Conservation (phyloP, 2,113 vertebrate species). For the Tautogolabrus adspersus region DNA sequence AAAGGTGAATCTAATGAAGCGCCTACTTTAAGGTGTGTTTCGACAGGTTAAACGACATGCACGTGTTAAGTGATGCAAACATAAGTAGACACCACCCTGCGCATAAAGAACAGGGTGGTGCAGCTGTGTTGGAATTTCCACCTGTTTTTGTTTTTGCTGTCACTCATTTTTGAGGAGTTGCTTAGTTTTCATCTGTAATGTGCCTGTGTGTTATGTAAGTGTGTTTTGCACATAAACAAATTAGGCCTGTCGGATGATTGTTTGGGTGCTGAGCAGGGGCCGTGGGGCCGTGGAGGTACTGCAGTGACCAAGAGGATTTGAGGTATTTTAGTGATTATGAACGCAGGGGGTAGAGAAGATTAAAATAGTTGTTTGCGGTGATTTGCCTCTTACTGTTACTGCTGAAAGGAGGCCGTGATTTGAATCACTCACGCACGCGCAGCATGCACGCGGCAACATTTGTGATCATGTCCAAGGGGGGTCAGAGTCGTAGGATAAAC, state of each 20-base stretch:
- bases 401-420: neutral
- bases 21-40: conserved; percentile 46
- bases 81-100: neutral
- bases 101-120: conserved; percentile 4
- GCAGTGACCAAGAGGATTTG: conserved; percentile 34
- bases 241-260: conserved; percentile 9
- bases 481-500: neutral
- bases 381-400: conserved; percentile 11
- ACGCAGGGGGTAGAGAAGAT: conserved; percentile 37
- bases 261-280: conserved; percentile 31
- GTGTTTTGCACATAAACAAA: conserved; percentile 15
- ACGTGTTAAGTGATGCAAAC: neutral
- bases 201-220: conserved; percentile 14
- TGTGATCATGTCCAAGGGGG: neutral
- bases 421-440: too few relatives aligned
- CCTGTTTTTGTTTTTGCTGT: conserved; percentile 17
- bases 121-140: neutral
- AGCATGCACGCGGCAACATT: too few relatives aligned
- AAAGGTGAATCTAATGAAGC: neutral
- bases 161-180: neutral
- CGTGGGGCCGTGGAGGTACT: neutral
- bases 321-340: conserved; percentile 37
- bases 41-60: conserved; percentile 28
- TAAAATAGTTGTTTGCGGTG: conserved; percentile 12
- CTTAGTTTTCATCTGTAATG: neutral